Conservation (phyloP, 2,888 invertebrate genomes). For the Mesoligia furuncula region DNA sequence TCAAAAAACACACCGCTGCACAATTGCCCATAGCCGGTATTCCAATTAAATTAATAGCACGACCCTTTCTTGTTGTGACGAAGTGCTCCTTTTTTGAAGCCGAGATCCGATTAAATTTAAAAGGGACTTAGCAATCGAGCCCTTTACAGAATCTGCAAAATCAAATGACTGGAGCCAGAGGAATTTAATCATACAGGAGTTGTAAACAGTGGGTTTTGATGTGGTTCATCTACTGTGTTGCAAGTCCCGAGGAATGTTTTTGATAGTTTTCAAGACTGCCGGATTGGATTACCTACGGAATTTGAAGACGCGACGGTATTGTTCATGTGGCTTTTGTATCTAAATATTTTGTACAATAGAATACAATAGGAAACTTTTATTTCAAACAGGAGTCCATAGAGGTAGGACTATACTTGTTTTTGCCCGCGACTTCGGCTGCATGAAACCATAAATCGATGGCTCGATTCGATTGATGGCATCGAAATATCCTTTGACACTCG, state of each 20-base stretch:
- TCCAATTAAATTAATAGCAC: constrained; percentile 53
- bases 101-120: constrained; percentile 55
- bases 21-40: constrained; percentile 22
- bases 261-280: constrained; percentile 40
- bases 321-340: not conserved
- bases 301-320: constrained; percentile 4
- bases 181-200: constrained; percentile 55
- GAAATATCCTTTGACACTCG: not conserved
- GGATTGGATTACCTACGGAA: constrained; percentile 8
- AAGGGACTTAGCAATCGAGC: constrained; percentile 48
- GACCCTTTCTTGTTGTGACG: constrained; percentile 36
- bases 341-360: not conserved
- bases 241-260: constrained; percentile 49
- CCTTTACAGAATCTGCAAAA: constrained; percentile 67
- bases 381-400: not conserved
- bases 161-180: constrained; percentile 63
- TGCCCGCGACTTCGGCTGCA: not conserved
- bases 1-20: not conserved
- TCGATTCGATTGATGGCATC: too few species aligned
- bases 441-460: not conserved
- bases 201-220: constrained; percentile 39
- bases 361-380: not conserved
- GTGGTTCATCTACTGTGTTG: constrained; percentile 43
- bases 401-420: not conserved
- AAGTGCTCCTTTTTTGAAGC: constrained; percentile 40